These are phyloP conservation scores for Hyperoplus immaculatus DNA, from an alignment of 2,797 vertebrate genomes.

Conservation along the genomic window DNA sequence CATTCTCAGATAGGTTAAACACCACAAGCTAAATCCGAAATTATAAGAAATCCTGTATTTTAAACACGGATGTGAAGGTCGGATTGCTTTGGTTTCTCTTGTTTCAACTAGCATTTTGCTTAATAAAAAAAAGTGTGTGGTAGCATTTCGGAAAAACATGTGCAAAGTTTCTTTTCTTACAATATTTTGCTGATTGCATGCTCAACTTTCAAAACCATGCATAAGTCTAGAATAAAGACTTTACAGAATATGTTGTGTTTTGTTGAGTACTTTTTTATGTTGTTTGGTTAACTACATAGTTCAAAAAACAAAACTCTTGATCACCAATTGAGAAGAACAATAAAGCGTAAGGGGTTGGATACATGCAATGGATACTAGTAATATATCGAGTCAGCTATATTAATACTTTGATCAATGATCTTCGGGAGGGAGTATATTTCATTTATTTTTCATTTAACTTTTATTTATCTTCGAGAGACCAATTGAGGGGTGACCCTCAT, in stretches of 20 bases:
- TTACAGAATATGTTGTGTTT: not conserved
- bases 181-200: conserved; percentile 39
- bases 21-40: conserved; percentile 69
- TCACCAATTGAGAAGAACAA: too few relatives aligned
- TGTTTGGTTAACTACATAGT: too few relatives aligned
- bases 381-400: too few relatives aligned
- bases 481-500: too few relatives aligned
- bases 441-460: too few relatives aligned
- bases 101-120: conserved; percentile 68
- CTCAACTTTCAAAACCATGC: conserved; percentile 22
- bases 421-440: too few relatives aligned
- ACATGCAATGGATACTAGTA: too few relatives aligned
- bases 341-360: too few relatives aligned
- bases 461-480: too few relatives aligned
- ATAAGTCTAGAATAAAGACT: conserved; percentile 21
- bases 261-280: too few relatives aligned
- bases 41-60: conserved; percentile 72
- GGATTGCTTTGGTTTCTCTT: conserved; percentile 77
- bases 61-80: conserved; percentile 67
- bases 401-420: too few relatives aligned
- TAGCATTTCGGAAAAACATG: conserved; percentile 49
- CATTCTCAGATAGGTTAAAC: conserved; percentile 69
- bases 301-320: too few relatives aligned
- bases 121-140: conserved; percentile 45
- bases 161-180: conserved; percentile 28